A percentile compares a stretch with the other conserved stretches of the same genome.
phyloP scores from a whole-genome alignment of 2,888 invertebrate species.

The Dicyrtoma fusca region DNA sequence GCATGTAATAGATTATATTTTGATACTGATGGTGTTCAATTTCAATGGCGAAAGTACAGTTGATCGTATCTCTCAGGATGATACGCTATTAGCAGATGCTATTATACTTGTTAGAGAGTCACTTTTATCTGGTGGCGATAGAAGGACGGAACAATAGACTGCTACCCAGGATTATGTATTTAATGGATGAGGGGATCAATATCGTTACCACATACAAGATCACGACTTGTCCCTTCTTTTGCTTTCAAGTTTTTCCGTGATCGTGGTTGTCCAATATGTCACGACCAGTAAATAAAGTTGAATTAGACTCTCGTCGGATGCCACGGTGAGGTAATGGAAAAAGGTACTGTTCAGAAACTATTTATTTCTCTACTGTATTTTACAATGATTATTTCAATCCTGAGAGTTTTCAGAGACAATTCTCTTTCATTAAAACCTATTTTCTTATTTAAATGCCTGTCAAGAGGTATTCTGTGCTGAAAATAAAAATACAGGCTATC shows the following conservation, averaged over 20 bases:
- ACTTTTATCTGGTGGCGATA: slow-evolving; percentile 5
- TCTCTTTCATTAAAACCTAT: too few relatives aligned
- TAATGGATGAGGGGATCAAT: slow-evolving; percentile 41
- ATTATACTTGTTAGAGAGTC: slow-evolving; percentile 29
- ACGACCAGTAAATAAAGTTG: slow-evolving; percentile 45
- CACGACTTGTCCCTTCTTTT: slow-evolving; percentile 50
- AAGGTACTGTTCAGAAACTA: too few relatives aligned
- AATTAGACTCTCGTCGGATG: slow-evolving; percentile 23
- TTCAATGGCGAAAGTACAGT: neutral
- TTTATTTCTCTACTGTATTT: too few relatives aligned
- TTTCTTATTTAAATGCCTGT: too few relatives aligned
- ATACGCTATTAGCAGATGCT: slow-evolving; percentile 7
- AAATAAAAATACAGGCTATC: too few relatives aligned
- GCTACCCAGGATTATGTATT: neutral
- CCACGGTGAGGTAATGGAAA: too few relatives aligned
- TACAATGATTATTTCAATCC: too few relatives aligned
- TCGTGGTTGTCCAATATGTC: slow-evolving; percentile 52
- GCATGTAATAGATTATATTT: neutral
- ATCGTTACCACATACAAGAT: slow-evolving; percentile 46
- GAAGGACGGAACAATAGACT: slow-evolving; percentile 38
- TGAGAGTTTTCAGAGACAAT: too few relatives aligned
- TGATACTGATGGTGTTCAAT: neutral
- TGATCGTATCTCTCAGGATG: too few relatives aligned
- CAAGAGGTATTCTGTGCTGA: too few relatives aligned
- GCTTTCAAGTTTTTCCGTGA: slow-evolving; percentile 47